Evolutionary conservation across 2,113 vertebrate species (phyloP).

Genomic region (Ptilonorhynchus violaceus): DNA sequence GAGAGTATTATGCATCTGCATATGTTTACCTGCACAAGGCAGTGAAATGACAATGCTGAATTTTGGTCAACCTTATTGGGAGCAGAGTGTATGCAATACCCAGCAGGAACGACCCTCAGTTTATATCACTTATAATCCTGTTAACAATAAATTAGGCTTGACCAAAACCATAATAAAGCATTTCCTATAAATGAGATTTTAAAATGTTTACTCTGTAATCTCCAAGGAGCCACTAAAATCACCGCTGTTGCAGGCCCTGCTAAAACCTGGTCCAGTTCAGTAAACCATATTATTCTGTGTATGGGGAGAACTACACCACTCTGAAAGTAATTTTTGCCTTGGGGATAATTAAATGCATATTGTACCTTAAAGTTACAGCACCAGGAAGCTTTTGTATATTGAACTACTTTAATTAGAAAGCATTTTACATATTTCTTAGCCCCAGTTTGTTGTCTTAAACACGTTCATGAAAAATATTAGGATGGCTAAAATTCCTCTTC

Average conservation of each 20-base stretch:
- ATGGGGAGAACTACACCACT: background rate
- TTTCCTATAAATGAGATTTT: slow-evolving; percentile 24
- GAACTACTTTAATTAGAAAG: slow-evolving; percentile 54
- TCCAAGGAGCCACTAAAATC: slow-evolving; percentile 31
- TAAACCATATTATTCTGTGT: slow-evolving; percentile 17
- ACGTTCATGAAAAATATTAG: background rate
- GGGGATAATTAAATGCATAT: slow-evolving; percentile 51
- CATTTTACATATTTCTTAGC: slow-evolving; percentile 40
- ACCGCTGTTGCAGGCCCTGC: slow-evolving; percentile 7
- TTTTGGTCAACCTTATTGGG: background rate
- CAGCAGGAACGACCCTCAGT: background rate
- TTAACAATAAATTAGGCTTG: slow-evolving; percentile 35
- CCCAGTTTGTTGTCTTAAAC: background rate
- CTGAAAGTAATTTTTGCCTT: slow-evolving; percentile 25
- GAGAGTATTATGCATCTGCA: background rate
- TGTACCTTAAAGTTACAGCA: slow-evolving; percentile 44
- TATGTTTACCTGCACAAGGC: no score
- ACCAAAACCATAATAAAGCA: slow-evolving; percentile 13
- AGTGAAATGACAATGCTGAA: background rate
- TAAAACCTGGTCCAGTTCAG: slow-evolving; percentile 34
- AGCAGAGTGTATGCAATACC: background rate
- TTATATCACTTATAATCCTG: slow-evolving; percentile 5
- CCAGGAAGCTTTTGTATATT: slow-evolving; percentile 20
- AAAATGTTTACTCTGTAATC: slow-evolving; percentile 42
- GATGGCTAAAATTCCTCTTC: background rate